Evolutionary conservation across 2,113 vertebrate genomes (phyloP), one percentile per base, ranked within the genome.

Genomic region (Limanda limanda): DNA sequence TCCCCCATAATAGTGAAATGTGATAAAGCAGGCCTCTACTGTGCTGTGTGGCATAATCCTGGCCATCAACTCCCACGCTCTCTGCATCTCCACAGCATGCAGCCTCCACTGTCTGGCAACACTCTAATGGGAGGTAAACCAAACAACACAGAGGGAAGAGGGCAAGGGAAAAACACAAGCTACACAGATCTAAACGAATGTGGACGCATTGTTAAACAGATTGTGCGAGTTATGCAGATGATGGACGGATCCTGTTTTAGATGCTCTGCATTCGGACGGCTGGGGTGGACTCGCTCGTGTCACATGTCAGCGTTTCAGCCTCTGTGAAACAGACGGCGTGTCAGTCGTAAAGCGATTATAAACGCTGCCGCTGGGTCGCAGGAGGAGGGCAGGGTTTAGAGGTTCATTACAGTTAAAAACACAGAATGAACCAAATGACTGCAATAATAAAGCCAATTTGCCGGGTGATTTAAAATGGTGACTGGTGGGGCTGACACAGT

Each of bases 101-200:
- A 91, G 92, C 88, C 83, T 88, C 88, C 74, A 88, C 89, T 91
- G 92, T 88, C 90, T 91, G 87, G 89, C 89, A 91, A 91, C 91
- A 93, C 80, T 65, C 79, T 88, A 89, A 90, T 85, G 83, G 87
- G 86, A 90, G 66, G 82, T 84, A 86, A 84, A 91, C 85, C 81
- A 85, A 89, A 89, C 81, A 86, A 65, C 79, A 60, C 85, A 71
- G 85, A 74, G 78, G 83, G 79, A 86, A 71, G 21, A 6, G 75
- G 84, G 57, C 54, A 57, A 64, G 65, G 65, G 66, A 68, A 73
- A 74, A 70, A 84, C 83, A 89, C 78, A 64, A 74, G 60, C 61
- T n/a, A 68, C 68, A 57, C 56, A 56, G 68, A 47, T 52, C 74
- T 51, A 80, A 82, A 80, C 63, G 55, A 52, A 86, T 48, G 64